These are phyloP conservation scores for Micrasema minimum DNA, from an alignment of 1,140 invertebrate genomes.

Conservation along the genomic window DNA sequence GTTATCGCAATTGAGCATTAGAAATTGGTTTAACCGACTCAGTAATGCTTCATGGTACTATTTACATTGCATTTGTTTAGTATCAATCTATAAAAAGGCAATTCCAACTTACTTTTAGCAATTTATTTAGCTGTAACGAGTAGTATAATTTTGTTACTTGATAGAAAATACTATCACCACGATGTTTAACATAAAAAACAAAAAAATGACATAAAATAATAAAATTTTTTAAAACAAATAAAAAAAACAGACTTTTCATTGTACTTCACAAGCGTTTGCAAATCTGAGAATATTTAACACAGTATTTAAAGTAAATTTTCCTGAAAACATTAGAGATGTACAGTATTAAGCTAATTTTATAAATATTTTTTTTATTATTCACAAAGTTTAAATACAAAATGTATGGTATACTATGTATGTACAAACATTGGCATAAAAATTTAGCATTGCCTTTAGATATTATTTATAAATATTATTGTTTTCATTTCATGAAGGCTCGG, in stretches of 20 bases:
- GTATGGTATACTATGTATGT: slow-evolving; percentile 38
- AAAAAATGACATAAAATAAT: background rate
- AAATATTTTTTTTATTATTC: background rate
- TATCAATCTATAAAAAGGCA: slow-evolving; percentile 26
- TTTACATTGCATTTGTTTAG: slow-evolving; percentile 38
- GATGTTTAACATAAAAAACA: no score
- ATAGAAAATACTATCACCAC: background rate
- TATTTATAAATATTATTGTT: slow-evolving; percentile 41
- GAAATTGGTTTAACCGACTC: slow-evolving; percentile 33
- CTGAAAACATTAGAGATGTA: no score
- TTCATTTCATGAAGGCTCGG: slow-evolving; percentile 5
- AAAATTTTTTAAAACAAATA: no score
- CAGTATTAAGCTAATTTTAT: background rate
- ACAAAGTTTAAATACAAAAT: slow-evolving; percentile 8
- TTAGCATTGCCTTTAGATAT: slow-evolving; percentile 46
- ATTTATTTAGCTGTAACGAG: no score
- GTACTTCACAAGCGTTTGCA: background rate
- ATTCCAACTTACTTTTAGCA: slow-evolving; percentile 2
- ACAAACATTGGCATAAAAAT: slow-evolving; percentile 44
- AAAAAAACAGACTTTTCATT: no score
- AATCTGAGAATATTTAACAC: background rate
- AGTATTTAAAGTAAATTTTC: background rate
- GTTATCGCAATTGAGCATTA: slow-evolving; percentile 49
- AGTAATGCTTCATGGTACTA: slow-evolving; percentile 25
- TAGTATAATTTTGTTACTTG: background rate